These are phyloP conservation scores for Seladonia tumulorum DNA, from an alignment of 2,888 invertebrate species.

Conservation along the genomic window DNA sequence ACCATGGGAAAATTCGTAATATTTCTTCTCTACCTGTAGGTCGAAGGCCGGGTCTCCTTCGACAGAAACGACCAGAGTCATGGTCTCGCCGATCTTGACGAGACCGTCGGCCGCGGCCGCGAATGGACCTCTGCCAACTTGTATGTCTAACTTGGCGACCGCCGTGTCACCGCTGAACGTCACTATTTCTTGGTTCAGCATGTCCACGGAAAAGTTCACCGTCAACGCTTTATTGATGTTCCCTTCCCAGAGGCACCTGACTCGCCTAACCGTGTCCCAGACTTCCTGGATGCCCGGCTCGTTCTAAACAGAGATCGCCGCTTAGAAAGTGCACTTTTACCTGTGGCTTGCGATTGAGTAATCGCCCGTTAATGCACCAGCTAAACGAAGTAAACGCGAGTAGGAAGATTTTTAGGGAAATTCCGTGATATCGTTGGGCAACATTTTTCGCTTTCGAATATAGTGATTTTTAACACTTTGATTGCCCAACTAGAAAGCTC, in stretches of 20 bases:
- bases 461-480: no score
- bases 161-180: conserved; percentile 95
- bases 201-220: conserved; percentile 91
- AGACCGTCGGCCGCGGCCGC: conserved; percentile 91
- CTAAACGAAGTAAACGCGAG: background rate
- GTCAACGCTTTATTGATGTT: conserved; percentile 91
- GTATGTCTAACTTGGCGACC: conserved; percentile 91
- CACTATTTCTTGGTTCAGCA: conserved; percentile 92
- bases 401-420: background rate
- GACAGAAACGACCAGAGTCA: conserved; percentile 92
- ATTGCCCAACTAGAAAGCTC: no score
- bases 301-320: conserved; percentile 84
- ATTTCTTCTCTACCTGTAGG: conserved; percentile 85
- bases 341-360: background rate
- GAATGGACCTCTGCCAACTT: conserved; percentile 91
- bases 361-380: background rate
- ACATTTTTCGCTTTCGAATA: background rate
- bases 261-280: conserved; percentile 92
- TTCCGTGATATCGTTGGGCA: background rate
- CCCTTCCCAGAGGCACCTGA: conserved; percentile 93
- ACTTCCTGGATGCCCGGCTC: conserved; percentile 91
- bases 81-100: conserved; percentile 92
- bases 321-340: background rate
- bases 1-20: background rate
- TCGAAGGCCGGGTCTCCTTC: conserved; percentile 93